These are phyloP conservation scores for Dunckerocampus dactyliophorus DNA, from an alignment of 2,113 vertebrate genomes.

Conservation along the genomic window DNA sequence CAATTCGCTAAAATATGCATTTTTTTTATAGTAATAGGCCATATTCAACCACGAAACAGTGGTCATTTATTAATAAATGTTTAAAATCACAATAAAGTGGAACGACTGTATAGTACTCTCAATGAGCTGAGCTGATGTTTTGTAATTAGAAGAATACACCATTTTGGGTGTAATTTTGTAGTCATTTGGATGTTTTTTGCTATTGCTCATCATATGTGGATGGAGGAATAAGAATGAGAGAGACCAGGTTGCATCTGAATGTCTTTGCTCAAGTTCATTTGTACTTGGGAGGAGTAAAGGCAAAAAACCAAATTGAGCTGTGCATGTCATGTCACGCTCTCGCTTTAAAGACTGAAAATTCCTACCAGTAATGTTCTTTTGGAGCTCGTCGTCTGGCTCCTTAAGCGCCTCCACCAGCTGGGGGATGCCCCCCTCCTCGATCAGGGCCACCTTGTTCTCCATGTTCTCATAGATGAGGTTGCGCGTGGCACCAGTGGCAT, in stretches of 20 bases:
- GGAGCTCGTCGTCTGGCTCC: constrained; percentile 83
- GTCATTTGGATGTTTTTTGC: too few relatives aligned
- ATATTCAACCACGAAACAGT: too few relatives aligned
- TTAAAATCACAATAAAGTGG: too few relatives aligned
- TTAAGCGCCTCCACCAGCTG: constrained; percentile 79
- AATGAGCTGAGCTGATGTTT: too few relatives aligned
- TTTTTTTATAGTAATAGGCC: too few relatives aligned
- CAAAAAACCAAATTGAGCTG: not conserved
- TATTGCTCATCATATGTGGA: too few relatives aligned
- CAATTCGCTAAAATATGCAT: too few relatives aligned
- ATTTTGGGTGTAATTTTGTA: too few relatives aligned
- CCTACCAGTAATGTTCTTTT: constrained; percentile 82
- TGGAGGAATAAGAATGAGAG: not conserved
- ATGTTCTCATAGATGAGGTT: constrained; percentile 92
- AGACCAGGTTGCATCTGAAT: constrained; percentile 1
- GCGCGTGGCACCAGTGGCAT: constrained; percentile 87
- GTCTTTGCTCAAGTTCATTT: constrained; percentile 1
- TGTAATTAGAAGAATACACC: too few relatives aligned
- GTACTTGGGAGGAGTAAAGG: not conserved
- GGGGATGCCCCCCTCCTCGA: constrained; percentile 82
- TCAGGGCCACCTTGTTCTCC: constrained; percentile 85
- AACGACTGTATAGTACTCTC: too few relatives aligned
- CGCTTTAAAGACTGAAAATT: not conserved
- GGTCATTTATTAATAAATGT: too few relatives aligned
- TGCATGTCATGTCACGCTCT: not conserved